phyloP scores from a whole-genome alignment of 2,797 vertebrate species.

The Melopsittacus undulatus region DNA sequence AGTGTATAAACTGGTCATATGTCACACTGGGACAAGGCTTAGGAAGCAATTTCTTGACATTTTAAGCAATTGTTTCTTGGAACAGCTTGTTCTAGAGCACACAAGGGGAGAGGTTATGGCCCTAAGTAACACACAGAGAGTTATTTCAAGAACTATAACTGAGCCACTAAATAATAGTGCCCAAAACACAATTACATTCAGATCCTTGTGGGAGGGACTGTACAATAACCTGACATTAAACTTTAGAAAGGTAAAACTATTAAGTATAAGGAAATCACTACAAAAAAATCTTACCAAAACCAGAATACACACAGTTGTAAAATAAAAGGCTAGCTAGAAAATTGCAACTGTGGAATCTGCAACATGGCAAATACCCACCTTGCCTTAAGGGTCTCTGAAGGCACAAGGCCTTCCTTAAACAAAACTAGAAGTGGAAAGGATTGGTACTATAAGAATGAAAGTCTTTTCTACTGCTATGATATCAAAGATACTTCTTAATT shows the following conservation, averaged over 20 bases:
- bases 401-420: background rate
- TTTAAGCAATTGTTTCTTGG: constrained; percentile 62
- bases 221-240: background rate
- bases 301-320: background rate
- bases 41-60: constrained; percentile 66
- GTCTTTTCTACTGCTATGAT: background rate
- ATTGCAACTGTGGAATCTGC: background rate
- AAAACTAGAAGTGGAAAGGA: background rate
- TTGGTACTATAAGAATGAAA: background rate
- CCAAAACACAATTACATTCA: constrained; percentile 47
- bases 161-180: constrained; percentile 47
- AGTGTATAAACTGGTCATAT: constrained; percentile 42
- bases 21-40: constrained; percentile 47
- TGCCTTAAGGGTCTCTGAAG: background rate
- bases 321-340: background rate
- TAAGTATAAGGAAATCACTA: background rate
- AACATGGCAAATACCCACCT: background rate
- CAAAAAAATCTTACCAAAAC: background rate
- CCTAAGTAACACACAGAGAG: constrained; percentile 41
- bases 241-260: background rate
- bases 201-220: constrained; percentile 20
- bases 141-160: constrained; percentile 41
- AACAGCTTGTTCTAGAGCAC: constrained; percentile 56
- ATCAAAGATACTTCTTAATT: background rate
- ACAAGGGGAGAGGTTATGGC: constrained; percentile 64